phyloP scores from a whole-genome alignment of 2,113 vertebrate species.

The Odocoileus virginianus region DNA sequence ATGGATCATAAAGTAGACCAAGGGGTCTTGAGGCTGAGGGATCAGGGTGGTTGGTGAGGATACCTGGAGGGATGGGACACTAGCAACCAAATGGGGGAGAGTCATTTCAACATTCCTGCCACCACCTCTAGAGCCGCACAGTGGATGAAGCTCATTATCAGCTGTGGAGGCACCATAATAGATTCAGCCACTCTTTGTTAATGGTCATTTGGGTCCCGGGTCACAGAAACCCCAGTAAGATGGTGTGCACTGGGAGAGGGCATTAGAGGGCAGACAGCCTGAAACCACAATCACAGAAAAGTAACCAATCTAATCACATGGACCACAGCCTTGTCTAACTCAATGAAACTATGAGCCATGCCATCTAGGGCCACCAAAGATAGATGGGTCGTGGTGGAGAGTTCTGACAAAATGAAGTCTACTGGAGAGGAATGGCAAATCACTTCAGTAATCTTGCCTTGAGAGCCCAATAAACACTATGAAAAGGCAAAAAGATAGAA shows the following conservation, averaged over 20 bases:
- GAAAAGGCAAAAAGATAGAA: background rate
- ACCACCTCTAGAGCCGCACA: too few species aligned
- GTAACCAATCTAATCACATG: background rate
- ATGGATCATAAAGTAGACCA: background rate
- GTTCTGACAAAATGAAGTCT: background rate
- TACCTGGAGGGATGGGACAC: background rate
- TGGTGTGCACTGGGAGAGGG: background rate
- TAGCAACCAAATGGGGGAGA: background rate
- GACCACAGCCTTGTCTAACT: background rate
- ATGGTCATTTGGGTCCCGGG: too few species aligned
- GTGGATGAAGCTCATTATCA: background rate
- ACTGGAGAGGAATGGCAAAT: background rate
- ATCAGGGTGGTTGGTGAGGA: background rate
- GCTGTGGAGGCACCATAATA: too few species aligned
- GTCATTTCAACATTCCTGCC: background rate
- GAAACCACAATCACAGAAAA: background rate
- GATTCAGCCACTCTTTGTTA: background rate
- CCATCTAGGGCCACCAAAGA: background rate
- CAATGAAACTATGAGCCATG: background rate
- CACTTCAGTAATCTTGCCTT: background rate
- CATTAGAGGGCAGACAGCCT: background rate
- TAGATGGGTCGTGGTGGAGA: background rate
- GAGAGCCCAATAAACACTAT: background rate
- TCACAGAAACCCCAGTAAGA: background rate
- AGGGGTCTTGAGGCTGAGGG: background rate